Evolutionary conservation across 2,888 invertebrate species (phyloP).

Genomic region (Pristionchus maxplancki): DNA sequence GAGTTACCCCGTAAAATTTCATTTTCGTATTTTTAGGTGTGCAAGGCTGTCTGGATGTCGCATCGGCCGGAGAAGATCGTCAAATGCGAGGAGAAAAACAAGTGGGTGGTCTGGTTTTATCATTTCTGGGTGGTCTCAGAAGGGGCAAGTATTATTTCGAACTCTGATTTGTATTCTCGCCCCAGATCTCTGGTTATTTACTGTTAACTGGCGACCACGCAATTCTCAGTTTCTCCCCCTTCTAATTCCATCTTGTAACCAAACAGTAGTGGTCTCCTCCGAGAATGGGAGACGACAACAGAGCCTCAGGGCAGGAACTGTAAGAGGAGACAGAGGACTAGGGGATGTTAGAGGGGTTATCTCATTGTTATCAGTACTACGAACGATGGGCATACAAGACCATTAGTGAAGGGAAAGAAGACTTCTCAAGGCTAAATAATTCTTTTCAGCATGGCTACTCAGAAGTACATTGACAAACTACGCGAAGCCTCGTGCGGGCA

Average conservation of each 20-base stretch:
- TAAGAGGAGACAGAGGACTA: neutral
- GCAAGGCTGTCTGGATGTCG: slow-evolving; percentile 72
- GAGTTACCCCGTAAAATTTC: too few relatives aligned
- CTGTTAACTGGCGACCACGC: neutral
- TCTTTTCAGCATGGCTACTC: slow-evolving; percentile 62
- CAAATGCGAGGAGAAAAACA: slow-evolving; percentile 41
- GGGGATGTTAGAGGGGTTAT: neutral
- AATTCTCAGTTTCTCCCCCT: neutral
- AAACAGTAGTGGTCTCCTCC: too few relatives aligned
- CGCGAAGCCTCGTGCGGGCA: slow-evolving; percentile 71
- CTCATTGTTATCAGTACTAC: too few relatives aligned
- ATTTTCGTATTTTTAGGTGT: slow-evolving; percentile 57
- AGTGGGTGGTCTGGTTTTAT: neutral
- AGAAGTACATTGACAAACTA: slow-evolving; percentile 71
- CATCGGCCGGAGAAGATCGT: slow-evolving; percentile 52
- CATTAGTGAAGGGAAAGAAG: neutral
- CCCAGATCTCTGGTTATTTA: neutral
- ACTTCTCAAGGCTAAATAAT: neutral
- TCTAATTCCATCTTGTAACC: neutral
- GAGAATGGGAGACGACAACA: neutral
- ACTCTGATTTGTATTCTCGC: neutral
- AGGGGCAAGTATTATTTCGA: neutral
- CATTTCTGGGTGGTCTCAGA: neutral
- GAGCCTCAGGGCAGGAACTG: neutral
- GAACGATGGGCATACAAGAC: too few relatives aligned